Conservation (phyloP, 2,113 vertebrate genomes). For the Podarcis raffonei region DNA sequence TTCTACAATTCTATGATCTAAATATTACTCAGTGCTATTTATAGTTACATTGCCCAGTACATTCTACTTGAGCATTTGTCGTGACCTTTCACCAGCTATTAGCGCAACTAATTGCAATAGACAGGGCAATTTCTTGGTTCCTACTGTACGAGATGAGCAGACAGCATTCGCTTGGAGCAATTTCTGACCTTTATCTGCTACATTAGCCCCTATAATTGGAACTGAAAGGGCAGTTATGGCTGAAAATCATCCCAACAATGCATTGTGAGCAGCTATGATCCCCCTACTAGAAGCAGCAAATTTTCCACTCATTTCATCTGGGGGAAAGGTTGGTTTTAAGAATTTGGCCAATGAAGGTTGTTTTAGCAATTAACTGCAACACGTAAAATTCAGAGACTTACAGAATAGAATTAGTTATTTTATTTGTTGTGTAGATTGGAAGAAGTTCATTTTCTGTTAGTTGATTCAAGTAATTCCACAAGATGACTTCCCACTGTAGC, state of each 20-base stretch:
- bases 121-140: conserved; percentile 12
- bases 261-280: background rate
- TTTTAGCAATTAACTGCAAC: background rate
- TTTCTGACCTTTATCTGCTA: conserved; percentile 22
- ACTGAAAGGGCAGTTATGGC: conserved; percentile 1
- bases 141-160: background rate
- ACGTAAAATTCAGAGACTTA: background rate
- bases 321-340: background rate
- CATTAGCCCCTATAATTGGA: conserved; percentile 20
- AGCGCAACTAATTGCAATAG: conserved; percentile 9
- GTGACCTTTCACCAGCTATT: conserved; percentile 18
- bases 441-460: background rate
- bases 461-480: background rate
- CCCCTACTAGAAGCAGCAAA: background rate
- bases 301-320: background rate
- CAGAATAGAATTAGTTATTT: background rate
- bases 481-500: background rate
- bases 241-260: background rate
- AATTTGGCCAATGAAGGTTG: background rate
- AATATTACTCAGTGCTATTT: background rate
- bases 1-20: background rate
- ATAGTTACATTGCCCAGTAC: background rate
- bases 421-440: background rate
- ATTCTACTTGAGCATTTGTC: background rate
- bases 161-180: background rate